Percentiles rank a stretch among this genome's conserved stretches.
These are phyloP conservation scores for Synchiropus splendidus DNA, from an alignment of 2,113 vertebrate species.

Conservation along the genomic window DNA sequence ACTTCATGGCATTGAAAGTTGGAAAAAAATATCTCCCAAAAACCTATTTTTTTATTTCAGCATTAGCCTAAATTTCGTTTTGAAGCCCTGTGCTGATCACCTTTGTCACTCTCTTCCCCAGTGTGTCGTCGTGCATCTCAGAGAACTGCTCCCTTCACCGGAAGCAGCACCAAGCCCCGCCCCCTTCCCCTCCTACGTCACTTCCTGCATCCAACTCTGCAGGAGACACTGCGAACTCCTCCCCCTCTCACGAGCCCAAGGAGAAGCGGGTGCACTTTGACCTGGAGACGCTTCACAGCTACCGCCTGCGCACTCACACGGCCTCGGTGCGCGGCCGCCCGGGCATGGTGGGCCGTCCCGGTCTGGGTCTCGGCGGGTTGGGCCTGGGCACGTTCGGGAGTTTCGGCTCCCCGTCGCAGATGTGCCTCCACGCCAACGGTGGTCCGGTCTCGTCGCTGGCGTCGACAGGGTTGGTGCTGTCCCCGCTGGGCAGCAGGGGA, in stretches of 20 bases:
- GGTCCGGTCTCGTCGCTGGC: slow-evolving; percentile 30
- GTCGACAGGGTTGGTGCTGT: slow-evolving; percentile 55
- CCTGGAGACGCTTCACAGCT: slow-evolving; percentile 68
- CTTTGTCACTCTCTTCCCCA: slow-evolving; percentile 34
- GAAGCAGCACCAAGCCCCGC: slow-evolving; percentile 55
- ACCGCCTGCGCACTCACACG: slow-evolving; percentile 61
- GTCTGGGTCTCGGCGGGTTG: slow-evolving; percentile 56
- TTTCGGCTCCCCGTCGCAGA: slow-evolving; percentile 32
- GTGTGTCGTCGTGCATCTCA: slow-evolving; percentile 66
- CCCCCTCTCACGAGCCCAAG: slow-evolving; percentile 45
- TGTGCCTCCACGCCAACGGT: slow-evolving; percentile 46
- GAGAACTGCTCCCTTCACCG: slow-evolving; percentile 69
- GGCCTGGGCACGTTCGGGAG: slow-evolving; percentile 31
- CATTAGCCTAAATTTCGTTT: no score
- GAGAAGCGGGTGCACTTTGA: slow-evolving; percentile 71
- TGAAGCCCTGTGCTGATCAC: no score
- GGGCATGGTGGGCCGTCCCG: slow-evolving; percentile 51
- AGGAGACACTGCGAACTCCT: slow-evolving; percentile 31
- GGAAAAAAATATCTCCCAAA: no score
- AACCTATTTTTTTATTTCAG: no score
- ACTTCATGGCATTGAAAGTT: no score
- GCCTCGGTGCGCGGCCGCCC: slow-evolving; percentile 45
- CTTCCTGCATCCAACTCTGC: slow-evolving; percentile 20
- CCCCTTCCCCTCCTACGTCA: slow-evolving; percentile 44
- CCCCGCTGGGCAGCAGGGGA: slow-evolving; percentile 32